A percentile compares a stretch with the other conserved stretches of the same genome.
Evolutionary conservation across 23 tunicate species (phyloP).

Genomic region (Phallusia fumigata): DNA sequence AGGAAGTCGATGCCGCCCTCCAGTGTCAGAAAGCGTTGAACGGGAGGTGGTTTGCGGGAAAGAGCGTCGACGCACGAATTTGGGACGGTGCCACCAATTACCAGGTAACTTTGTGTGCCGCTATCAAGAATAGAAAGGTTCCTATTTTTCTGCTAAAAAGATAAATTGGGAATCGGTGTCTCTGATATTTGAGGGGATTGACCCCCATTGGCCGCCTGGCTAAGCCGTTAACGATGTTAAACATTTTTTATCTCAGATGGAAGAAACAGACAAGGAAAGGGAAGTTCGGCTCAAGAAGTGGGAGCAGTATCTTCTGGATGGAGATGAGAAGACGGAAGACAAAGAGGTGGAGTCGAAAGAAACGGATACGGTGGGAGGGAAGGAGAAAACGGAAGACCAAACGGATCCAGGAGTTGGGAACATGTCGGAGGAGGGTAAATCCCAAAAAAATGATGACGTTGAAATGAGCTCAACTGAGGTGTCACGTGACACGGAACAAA

Average conservation of each 20-base stretch:
- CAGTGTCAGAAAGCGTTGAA: constrained; percentile 63
- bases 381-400: not conserved
- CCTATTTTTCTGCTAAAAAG: too few relatives aligned
- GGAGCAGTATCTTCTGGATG: constrained; percentile 55
- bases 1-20: constrained; percentile 59
- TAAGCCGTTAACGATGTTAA: too few relatives aligned
- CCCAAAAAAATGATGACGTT: not conserved
- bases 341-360: not conserved
- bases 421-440: not conserved
- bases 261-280: constrained; percentile 84
- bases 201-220: too few relatives aligned
- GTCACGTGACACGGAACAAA: not conserved
- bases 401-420: not conserved
- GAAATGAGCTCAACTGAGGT: not conserved
- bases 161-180: too few relatives aligned
- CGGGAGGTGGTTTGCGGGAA: constrained; percentile 71
- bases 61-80: constrained; percentile 30
- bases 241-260: constrained; percentile 27
- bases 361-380: not conserved
- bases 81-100: constrained; percentile 93
- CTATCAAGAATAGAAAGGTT: too few relatives aligned
- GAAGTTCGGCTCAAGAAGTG: constrained; percentile 77
- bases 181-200: too few relatives aligned
- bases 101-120: constrained; percentile 13
- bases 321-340: constrained; percentile 13